Base-by-base conservation (phyloP, 35 echinoderm and acorn worm genomes). In the Diadema setosum region DNA sequence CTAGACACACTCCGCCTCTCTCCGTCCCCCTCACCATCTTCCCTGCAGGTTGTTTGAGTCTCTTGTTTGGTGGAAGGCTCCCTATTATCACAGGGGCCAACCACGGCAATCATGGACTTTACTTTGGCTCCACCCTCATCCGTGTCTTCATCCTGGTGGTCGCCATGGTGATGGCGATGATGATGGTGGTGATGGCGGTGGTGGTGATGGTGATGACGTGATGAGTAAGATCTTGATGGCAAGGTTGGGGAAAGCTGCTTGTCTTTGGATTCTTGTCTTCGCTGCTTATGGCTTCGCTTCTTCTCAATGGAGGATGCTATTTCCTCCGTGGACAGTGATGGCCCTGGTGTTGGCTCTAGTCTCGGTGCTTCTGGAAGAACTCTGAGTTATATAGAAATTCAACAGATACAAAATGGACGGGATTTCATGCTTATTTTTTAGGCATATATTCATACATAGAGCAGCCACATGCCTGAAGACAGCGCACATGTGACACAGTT, bases 311-410 rank as follows among this genome's bases (percentile, higher is more conserved):
- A 25, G 42, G 83, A 44, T 69, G 82, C 16, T 44, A 16, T n/a
- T 75, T 7, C 30, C 37, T 15, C 26, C 30, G 63, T 26, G 17
- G 8, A 0, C 14, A 41, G 40, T 35, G 33, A 78, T n/a, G 25
- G 4, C 70, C n/a, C 37, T 5, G 33, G 1, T 45, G 23, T 41
- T n/a, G 83, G 61, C 33, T 86, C 83, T 37, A 86, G 61, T 20
- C 83, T 27, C 1, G 83, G 83, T 4, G 83, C 83, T 65, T 86
- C 83, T 58, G 83, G 83, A 67, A 86, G 45, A 12, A 86, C 83
- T 86, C 83, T 86, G 83, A 12, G 26, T 25, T 1, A 70, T 85
- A 9, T n/a, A 32, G 42, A 80, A 3, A 1, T 27, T 3, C 32
- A 4, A 34, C n/a, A 84, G 43, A 84, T 0, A 63, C n/a, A 42